Evolutionary conservation across 2,113 vertebrate genomes (phyloP), one percentile per base, ranked within the genome.

Genomic region (Sturnus vulgaris): DNA sequence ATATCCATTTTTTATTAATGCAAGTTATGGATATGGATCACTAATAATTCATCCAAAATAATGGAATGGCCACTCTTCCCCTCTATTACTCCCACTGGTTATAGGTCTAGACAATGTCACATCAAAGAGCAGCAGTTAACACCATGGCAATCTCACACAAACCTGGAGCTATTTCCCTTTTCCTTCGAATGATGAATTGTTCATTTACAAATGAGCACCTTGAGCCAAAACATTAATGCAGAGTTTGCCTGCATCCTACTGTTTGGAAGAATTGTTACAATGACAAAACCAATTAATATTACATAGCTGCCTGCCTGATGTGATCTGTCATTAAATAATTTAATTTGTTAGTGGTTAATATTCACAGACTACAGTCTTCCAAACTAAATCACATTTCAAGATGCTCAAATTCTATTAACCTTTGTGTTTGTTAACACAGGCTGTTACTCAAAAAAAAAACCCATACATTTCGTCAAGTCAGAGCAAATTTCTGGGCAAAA

Each of bases 381-480:
- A 90, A 97, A 97, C 96, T 96, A 97, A 97, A 95, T 88, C 94
- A 79, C 86, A 94, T 97, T 96, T 96, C 90, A 93, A 73, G 88
- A 96, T 79, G 68, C 55, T 96, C 75, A 90, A 93, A 93, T 94
- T 94, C 71, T 68, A 96, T 96, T 95, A 97, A 92, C 65, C 40
- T 95, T 91, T 93, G 30, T 95, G 71, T 95, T 94, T 95, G 68
- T 84, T 95, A 94, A 95, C 93, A 90, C 20, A 70, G 64, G 60
- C 57, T 53, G 57, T 76, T 93, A 86, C 71, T 88, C 47, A 79
- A 86, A 95, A 95, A 94, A 86, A 75, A n/a, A n/a, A n/a, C n/a
- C 3, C 23, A 88, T 76, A 66, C 24, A 47, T 84, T 82, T 84
- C 81, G 9, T 83, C 83, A 77, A 27, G 39, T 60, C 15, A 5